phyloP scores from a whole-genome alignment of 1,140 invertebrate species.

The Pomacea maculata region DNA sequence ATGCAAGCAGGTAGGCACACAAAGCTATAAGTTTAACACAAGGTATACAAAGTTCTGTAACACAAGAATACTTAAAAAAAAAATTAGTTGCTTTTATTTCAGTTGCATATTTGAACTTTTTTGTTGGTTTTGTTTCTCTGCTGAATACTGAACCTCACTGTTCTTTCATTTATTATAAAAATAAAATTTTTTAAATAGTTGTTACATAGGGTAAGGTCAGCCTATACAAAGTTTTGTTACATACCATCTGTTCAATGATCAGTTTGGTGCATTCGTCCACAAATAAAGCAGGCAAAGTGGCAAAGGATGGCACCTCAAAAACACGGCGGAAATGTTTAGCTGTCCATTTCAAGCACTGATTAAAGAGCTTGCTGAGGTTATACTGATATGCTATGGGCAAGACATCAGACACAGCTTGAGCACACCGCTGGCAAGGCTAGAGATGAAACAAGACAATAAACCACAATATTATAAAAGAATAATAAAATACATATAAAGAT shows the following conservation, averaged over 20 bases:
- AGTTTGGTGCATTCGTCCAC: slow-evolving; percentile 3
- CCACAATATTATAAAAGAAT: too few relatives aligned
- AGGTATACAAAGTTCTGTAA: neutral
- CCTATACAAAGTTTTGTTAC: neutral
- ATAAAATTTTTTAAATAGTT: too few relatives aligned
- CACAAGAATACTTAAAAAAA: neutral
- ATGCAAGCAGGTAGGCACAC: too few relatives aligned
- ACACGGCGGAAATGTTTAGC: slow-evolving; percentile 16
- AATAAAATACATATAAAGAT: too few relatives aligned
- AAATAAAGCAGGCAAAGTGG: neutral
- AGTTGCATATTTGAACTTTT: too few relatives aligned
- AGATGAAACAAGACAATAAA: neutral
- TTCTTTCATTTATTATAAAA: too few relatives aligned
- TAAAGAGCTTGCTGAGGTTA: slow-evolving; percentile 3
- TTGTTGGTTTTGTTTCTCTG: too few relatives aligned
- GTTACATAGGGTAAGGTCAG: too few relatives aligned
- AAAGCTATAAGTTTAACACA: too few relatives aligned
- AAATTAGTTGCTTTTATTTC: too few relatives aligned
- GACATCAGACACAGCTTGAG: neutral
- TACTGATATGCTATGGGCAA: slow-evolving; percentile 13
- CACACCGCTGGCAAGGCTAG: slow-evolving; percentile 17
- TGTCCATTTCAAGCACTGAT: neutral
- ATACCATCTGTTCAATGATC: slow-evolving; percentile 17
- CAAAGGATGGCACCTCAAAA: slow-evolving; percentile 9
- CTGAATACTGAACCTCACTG: too few relatives aligned